Evolutionary conservation across 2,888 invertebrate genomes (phyloP).

Genomic region (Didymodactylos carnosus): DNA sequence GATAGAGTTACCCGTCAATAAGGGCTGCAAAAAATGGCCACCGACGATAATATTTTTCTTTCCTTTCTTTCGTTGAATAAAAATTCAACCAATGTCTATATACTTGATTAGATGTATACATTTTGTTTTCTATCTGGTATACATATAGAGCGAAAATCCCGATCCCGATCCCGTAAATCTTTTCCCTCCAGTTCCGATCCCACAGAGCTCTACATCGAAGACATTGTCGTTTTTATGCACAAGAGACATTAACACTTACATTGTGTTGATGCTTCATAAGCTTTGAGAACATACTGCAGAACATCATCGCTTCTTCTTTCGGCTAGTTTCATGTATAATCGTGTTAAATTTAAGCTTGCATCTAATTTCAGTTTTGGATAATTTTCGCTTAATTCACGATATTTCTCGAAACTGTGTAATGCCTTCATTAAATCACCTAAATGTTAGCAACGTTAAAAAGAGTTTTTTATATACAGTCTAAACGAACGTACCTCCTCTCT

Average conservation of each 20-base stretch:
- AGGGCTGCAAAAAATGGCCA: too few relatives aligned
- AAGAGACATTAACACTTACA: slow-evolving; percentile 2
- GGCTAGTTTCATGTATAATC: slow-evolving; percentile 6
- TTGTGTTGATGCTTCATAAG: slow-evolving; percentile 4
- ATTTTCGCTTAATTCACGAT: background rate
- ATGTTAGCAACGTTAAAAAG: background rate
- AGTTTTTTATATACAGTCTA: background rate
- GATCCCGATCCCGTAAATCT: too few relatives aligned
- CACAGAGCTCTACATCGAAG: too few relatives aligned
- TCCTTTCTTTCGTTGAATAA: too few relatives aligned
- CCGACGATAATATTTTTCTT: too few relatives aligned
- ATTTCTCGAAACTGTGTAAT: slow-evolving; percentile 3
- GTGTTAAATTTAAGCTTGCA: background rate
- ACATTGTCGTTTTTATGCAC: too few relatives aligned
- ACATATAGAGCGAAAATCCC: too few relatives aligned
- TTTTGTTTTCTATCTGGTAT: too few relatives aligned
- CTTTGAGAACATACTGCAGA: slow-evolving; percentile 2
- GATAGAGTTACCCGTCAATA: too few relatives aligned
- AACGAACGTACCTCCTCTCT: slow-evolving; percentile 7
- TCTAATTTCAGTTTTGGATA: slow-evolving; percentile 3
- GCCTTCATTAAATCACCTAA: background rate
- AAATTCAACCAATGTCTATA: too few relatives aligned
- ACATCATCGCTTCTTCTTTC: background rate
- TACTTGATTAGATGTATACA: too few relatives aligned
- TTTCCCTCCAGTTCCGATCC: too few relatives aligned